Percentiles rank a stretch among this genome's conserved stretches.
Conservation (phyloP, 2,113 vertebrate species). For the Gavia stellata region DNA sequence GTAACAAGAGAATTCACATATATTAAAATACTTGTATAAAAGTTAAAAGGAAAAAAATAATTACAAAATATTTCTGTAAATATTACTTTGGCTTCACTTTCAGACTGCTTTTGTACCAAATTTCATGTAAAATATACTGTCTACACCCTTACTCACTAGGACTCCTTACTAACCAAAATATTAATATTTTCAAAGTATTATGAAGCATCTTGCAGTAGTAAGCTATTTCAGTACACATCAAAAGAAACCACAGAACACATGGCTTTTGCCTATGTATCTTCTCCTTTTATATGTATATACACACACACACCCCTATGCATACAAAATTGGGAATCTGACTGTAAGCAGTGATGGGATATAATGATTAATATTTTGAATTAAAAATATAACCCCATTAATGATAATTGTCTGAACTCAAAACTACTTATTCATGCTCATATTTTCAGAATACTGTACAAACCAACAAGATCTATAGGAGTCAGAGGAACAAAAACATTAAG, state of each 20-base stretch:
- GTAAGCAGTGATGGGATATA: neutral
- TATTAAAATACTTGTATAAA: neutral
- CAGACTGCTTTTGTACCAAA: neutral
- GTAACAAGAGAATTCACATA: conserved; percentile 28
- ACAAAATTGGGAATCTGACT: neutral
- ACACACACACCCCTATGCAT: neutral
- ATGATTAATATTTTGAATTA: neutral
- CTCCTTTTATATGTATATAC: neutral
- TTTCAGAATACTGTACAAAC: neutral
- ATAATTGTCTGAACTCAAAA: neutral
- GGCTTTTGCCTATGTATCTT: neutral
- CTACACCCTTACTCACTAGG: neutral
- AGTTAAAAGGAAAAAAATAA: neutral
- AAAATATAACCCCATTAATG: neutral
- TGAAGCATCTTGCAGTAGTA: neutral
- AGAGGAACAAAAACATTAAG: neutral
- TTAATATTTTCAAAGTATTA: neutral
- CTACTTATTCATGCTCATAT: neutral
- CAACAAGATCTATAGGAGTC: neutral
- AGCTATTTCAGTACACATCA: neutral
- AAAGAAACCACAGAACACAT: neutral
- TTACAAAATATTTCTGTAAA: neutral
- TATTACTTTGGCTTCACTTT: neutral
- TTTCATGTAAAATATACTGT: neutral
- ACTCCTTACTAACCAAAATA: neutral